phyloP scores from a whole-genome alignment of 2,797 vertebrate species.

The Limosa lapponica region DNA sequence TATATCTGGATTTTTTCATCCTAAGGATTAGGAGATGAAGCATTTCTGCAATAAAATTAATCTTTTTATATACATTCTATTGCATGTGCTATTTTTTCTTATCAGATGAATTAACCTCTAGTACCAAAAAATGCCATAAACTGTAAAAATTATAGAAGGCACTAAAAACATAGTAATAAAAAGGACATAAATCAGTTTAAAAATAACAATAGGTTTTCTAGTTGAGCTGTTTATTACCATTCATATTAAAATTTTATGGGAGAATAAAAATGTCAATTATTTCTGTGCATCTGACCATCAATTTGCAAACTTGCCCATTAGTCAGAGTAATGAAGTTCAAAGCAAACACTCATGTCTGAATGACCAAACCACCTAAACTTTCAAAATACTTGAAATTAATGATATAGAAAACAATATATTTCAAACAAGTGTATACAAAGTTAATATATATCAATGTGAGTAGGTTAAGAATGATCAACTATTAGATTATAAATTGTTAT shows the following conservation, averaged over 20 bases:
- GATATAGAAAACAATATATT: background rate
- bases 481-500: background rate
- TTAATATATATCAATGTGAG: background rate
- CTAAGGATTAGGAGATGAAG: background rate
- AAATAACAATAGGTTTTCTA: slow-evolving; percentile 35
- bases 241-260: slow-evolving; percentile 15
- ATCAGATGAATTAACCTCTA: slow-evolving; percentile 42
- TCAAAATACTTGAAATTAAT: slow-evolving; percentile 7
- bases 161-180: slow-evolving; percentile 24
- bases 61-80: background rate
- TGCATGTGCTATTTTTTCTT: slow-evolving; percentile 11
- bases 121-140: background rate
- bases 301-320: background rate
- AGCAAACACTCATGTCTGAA: background rate
- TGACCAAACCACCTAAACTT: background rate
- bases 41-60: background rate
- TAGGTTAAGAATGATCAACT: background rate
- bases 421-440: background rate
- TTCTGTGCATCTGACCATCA: slow-evolving; percentile 9
- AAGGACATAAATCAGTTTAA: slow-evolving; percentile 33
- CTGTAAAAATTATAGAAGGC: slow-evolving; percentile 37
- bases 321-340: slow-evolving; percentile 25
- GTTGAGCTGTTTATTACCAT: slow-evolving; percentile 17
- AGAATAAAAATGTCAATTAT: slow-evolving; percentile 19
- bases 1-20: background rate